Percentiles rank a stretch among this genome's conserved stretches.
phyloP scores from a whole-genome alignment of 2,888 invertebrate species.

The Leptopilina myrica region DNA sequence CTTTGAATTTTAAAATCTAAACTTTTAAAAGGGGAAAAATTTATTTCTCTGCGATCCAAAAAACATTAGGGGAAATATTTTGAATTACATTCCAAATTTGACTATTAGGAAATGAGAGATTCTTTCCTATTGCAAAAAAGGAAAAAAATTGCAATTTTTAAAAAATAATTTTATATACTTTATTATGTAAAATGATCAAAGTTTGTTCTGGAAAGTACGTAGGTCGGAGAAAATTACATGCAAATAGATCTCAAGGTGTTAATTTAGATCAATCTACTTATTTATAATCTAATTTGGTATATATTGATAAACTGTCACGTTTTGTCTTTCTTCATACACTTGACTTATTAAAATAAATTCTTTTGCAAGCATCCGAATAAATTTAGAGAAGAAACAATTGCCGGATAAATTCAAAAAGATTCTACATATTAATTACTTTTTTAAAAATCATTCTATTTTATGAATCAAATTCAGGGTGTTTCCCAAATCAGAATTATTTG shows the following conservation, averaged over 20 bases:
- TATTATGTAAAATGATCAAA: not conserved
- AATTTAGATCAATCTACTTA: conserved; percentile 27
- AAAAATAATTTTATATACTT: not conserved
- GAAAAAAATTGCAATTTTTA: too few species aligned
- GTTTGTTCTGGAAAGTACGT: conserved; percentile 2
- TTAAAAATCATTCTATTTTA: too few species aligned
- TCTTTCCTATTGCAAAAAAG: not conserved
- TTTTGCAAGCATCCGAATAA: conserved; percentile 20
- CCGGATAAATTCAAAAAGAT: too few species aligned
- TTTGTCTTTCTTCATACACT: not conserved
- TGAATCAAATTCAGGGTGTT: too few species aligned
- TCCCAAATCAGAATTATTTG: too few species aligned
- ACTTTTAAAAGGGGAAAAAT: not conserved
- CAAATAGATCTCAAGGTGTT: conserved; percentile 37
- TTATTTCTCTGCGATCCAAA: not conserved
- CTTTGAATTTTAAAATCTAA: not conserved
- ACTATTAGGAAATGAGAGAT: not conserved
- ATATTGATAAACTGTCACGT: not conserved
- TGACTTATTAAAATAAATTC: not conserved
- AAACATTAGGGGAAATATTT: not conserved
- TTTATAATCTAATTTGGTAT: conserved; percentile 23
- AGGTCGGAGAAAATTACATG: conserved; percentile 17
- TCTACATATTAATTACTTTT: too few species aligned
- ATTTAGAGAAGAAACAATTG: not conserved
- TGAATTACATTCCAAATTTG: not conserved